Evolutionary conservation across 2,888 invertebrate genomes (phyloP).

Genomic region (Watsonalla cultraria): DNA sequence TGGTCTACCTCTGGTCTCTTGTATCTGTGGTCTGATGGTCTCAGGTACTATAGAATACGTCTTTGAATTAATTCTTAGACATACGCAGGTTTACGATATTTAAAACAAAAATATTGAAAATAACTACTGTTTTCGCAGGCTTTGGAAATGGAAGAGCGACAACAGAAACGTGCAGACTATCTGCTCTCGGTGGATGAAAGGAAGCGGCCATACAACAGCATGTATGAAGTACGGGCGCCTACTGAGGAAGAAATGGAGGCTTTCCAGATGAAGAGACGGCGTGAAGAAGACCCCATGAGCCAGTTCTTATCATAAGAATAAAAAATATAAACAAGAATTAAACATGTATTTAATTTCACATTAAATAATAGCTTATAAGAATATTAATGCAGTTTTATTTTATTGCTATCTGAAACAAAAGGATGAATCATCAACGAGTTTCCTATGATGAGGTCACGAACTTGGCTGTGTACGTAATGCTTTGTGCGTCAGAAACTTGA

Average conservation of each 20-base stretch:
- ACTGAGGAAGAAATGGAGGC: slow-evolving; percentile 96
- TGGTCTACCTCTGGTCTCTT: too few species aligned
- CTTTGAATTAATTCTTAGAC: too few species aligned
- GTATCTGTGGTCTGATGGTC: too few species aligned
- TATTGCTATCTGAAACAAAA: slow-evolving; percentile 4
- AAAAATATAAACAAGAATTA: background rate
- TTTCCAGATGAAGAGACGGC: slow-evolving; percentile 89
- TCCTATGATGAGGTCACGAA: slow-evolving; percentile 16
- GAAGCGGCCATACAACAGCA: slow-evolving; percentile 95
- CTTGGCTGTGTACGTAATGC: slow-evolving; percentile 13
- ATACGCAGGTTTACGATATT: too few species aligned
- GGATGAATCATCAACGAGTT: slow-evolving; percentile 10
- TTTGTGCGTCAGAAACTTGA: too few species aligned
- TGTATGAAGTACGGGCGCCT: slow-evolving; percentile 89
- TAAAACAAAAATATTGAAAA: background rate
- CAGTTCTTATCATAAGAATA: slow-evolving; percentile 76
- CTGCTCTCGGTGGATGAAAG: slow-evolving; percentile 89
- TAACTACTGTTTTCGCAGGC: slow-evolving; percentile 62
- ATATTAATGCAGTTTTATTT: too few species aligned
- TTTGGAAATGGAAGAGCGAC: slow-evolving; percentile 80
- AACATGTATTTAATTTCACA: background rate
- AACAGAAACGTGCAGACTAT: slow-evolving; percentile 80
- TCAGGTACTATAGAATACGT: too few species aligned
- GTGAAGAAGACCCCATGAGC: slow-evolving; percentile 96
- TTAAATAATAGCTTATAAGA: too few species aligned